phyloP scores from a whole-genome alignment of 2,113 vertebrate genomes.

The Upupa epops region DNA sequence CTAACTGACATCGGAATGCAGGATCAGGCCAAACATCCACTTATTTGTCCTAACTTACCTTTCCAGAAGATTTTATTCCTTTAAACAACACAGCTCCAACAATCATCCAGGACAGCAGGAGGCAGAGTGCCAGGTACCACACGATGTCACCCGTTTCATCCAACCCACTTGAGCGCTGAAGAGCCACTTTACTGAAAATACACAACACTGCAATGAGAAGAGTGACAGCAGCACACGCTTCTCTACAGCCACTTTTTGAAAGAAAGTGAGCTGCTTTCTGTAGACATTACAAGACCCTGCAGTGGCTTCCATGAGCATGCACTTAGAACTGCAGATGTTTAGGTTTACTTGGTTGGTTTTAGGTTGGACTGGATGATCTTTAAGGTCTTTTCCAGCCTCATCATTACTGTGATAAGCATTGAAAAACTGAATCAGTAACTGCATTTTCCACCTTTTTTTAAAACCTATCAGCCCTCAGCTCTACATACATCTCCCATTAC shows the following conservation, averaged over 20 bases:
- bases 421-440: background rate
- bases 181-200: constrained; percentile 79
- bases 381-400: too few relatives aligned
- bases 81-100: constrained; percentile 82
- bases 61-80: constrained; percentile 97
- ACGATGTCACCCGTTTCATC: constrained; percentile 86
- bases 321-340: background rate
- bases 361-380: too few relatives aligned
- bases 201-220: background rate
- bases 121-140: constrained; percentile 94
- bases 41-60: constrained; percentile 75
- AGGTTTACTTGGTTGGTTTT: too few relatives aligned
- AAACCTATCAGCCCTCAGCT: background rate
- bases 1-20: background rate
- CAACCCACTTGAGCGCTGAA: constrained; percentile 84
- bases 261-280: background rate
- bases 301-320: background rate
- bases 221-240: background rate
- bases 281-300: background rate
- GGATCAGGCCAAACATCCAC: background rate
- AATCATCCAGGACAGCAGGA: constrained; percentile 86
- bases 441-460: background rate
- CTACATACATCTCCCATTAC: background rate
- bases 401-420: too few relatives aligned
- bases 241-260: background rate